Evolutionary conservation across 1,140 invertebrate genomes (phyloP).

Genomic region (Cotesia chilonis): DNA sequence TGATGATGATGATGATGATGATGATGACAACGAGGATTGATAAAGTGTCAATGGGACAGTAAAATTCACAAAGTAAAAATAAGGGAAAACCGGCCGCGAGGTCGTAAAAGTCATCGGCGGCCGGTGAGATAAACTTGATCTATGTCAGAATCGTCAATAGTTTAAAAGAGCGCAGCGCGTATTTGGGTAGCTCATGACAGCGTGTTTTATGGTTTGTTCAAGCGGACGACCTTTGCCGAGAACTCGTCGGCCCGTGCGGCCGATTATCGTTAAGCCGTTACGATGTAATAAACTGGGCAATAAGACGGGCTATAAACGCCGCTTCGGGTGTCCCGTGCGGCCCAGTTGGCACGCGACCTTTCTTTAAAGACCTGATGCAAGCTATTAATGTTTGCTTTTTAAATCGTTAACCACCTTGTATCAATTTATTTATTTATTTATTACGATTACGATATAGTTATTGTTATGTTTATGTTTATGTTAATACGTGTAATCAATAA

Average conservation of each 20-base stretch:
- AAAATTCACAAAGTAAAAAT: slow-evolving; percentile 16
- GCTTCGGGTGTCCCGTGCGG: slow-evolving; percentile 48
- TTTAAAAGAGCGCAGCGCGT: slow-evolving; percentile 49
- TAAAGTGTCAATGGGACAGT: slow-evolving; percentile 9
- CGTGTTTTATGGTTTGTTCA: slow-evolving; percentile 53
- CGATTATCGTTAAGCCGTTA: slow-evolving; percentile 62
- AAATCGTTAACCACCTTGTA: not conserved
- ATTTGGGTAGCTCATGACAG: slow-evolving; percentile 52
- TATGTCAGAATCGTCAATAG: slow-evolving; percentile 53
- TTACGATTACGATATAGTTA: not conserved
- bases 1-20: too few relatives aligned
- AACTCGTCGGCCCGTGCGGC: slow-evolving; percentile 30
- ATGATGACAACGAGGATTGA: not conserved
- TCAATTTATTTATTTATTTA: too few relatives aligned
- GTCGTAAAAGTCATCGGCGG: slow-evolving; percentile 60
- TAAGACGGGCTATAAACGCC: slow-evolving; percentile 61
- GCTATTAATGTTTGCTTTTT: not conserved
- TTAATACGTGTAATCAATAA: not conserved
- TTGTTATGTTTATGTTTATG: not conserved
- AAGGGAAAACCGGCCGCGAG: slow-evolving; percentile 32
- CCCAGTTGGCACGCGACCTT: slow-evolving; percentile 56
- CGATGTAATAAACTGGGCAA: slow-evolving; percentile 63
- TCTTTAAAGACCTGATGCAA: slow-evolving; percentile 26
- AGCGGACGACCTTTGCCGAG: slow-evolving; percentile 28
- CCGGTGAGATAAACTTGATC: slow-evolving; percentile 43